Evolutionary conservation across 37 sponge, comb jelly and placozoan species (phyloP), one percentile per base, ranked within the genome.

Genomic region (Geodia barretti): DNA sequence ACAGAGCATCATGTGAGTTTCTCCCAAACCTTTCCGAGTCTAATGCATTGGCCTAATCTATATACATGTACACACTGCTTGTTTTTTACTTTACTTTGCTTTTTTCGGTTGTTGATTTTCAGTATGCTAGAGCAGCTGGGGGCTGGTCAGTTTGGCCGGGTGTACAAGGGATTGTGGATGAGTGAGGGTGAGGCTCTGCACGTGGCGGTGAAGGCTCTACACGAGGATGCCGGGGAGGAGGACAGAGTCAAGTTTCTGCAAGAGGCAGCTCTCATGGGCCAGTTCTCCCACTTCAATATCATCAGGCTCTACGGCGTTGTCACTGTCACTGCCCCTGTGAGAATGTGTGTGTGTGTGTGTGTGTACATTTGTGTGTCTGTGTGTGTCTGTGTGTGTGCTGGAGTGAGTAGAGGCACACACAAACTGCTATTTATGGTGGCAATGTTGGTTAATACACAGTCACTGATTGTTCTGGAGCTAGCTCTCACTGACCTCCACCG

Each of bases 181-280:
- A 7, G 32, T 34, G 26, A 61, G 40, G 63, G 64, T 3, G 2
- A 39, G 24, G 9, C 86, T 73, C 3, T 67, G 62, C 39, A 58
- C 0, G 68, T 87, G 47, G 87, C 87, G 40, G 69, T 80, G 28
- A 87, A 87, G 81, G 64, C 36, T 24, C 87, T 87, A 11, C 68
- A 64, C 21, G 14, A 30, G 14, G 43, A 34, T 3, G 21, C 75
- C 20, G 42, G 70, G 4, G 62, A 35, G 3, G 61, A 11, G 11
- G 75, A 79, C 14, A 74, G 21, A 37, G 74, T 87, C 40, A 87
- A 75, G 70, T 79, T 87, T 60, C 81, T 87, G 41, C 79, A 80
- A 42, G 87, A 87, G 39, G 87, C 87, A 32, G 87, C 87, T 73
- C 79, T 87, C 87, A 87, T 81, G 81, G 87, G 87, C 23, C 87